Percentiles rank a stretch among this genome's conserved stretches.
These are phyloP conservation scores for Drosophila colorata DNA, from an alignment of 2,888 invertebrate genomes.

Conservation along the genomic window DNA sequence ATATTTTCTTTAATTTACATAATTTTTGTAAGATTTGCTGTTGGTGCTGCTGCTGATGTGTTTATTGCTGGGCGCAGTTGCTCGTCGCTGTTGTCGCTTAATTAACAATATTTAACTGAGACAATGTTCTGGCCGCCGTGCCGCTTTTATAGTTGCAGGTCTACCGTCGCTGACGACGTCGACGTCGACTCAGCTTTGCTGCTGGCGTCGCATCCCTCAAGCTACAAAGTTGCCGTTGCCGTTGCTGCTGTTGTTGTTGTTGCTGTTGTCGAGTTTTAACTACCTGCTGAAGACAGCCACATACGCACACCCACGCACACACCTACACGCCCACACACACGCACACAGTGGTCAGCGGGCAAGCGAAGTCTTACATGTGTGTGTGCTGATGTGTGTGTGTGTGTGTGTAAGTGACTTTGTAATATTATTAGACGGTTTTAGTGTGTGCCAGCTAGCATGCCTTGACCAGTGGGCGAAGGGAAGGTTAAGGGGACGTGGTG, in stretches of 20 bases:
- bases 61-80: constrained; percentile 11
- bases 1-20: background rate
- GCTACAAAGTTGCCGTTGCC: constrained; percentile 14
- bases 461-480: constrained; percentile 15
- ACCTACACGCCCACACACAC: constrained; percentile 1
- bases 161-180: constrained; percentile 17
- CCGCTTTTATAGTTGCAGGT: constrained; percentile 76
- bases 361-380: constrained; percentile 66
- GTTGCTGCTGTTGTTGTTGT: constrained; percentile 19
- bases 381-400: constrained; percentile 20
- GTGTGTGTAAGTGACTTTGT: constrained; percentile 50
- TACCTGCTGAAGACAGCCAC: constrained; percentile 27
- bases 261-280: constrained; percentile 37
- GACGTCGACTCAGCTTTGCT: constrained; percentile 18
- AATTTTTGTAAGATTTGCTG: constrained; percentile 3
- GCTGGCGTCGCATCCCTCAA: constrained; percentile 48
- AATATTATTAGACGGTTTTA: constrained; percentile 69
- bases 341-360: constrained; percentile 16
- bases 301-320: constrained; percentile 1
- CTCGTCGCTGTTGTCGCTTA: constrained; percentile 55
- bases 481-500: background rate
- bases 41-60: constrained; percentile 2
- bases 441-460: constrained; percentile 23
- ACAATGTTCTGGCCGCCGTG: constrained; percentile 58
- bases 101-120: constrained; percentile 79